Conservation (phyloP, 2,113 vertebrate species). For the Pavo muticus region DNA sequence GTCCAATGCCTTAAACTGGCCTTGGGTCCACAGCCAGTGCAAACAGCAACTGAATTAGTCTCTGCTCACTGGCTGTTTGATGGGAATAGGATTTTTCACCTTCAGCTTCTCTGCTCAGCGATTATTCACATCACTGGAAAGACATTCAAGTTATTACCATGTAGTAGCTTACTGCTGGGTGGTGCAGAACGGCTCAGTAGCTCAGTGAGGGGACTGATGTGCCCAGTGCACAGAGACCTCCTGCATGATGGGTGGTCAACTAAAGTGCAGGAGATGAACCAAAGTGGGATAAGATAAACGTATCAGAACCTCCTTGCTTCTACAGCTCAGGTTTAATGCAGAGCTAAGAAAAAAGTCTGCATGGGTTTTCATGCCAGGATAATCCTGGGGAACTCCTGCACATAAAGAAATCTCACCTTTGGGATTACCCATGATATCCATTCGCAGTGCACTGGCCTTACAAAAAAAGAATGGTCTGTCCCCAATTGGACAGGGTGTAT, state of each 20-base stretch:
- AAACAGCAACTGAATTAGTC: background rate
- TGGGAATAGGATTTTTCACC: background rate
- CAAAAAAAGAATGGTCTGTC: background rate
- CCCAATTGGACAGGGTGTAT: background rate
- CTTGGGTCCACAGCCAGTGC: background rate
- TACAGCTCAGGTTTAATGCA: background rate
- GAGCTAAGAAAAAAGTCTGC: rapidly evolving
- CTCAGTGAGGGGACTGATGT: background rate
- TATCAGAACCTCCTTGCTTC: background rate
- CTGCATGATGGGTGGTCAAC: background rate
- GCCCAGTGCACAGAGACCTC: background rate
- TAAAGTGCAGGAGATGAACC: background rate
- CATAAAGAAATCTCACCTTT: background rate
- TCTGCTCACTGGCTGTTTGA: background rate
- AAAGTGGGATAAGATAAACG: background rate
- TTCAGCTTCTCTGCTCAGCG: background rate
- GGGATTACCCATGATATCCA: background rate
- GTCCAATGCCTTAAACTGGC: no score
- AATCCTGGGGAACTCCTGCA: background rate
- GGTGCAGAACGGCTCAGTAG: background rate
- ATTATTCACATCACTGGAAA: background rate
- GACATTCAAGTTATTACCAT: background rate
- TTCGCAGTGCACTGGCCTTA: background rate
- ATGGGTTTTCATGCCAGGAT: background rate
- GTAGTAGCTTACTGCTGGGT: background rate